Base-by-base conservation (phyloP, 2,113 vertebrate genomes). In the Cervus canadensis region DNA sequence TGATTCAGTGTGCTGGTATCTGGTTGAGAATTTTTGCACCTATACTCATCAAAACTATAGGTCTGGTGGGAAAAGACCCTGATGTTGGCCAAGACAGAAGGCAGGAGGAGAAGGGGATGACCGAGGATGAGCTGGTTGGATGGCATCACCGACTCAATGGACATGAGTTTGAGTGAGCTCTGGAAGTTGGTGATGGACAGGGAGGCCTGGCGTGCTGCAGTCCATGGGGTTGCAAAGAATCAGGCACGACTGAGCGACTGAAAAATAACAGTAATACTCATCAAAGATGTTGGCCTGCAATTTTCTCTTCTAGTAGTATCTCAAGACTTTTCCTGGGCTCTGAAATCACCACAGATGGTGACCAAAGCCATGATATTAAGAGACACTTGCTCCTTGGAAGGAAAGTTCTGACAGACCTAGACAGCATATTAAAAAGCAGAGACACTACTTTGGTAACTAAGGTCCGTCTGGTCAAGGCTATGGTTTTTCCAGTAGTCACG, bases 231-330 rank as follows among this genome's bases (percentile, higher is more conserved):
- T 0, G 4, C 17, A 36, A 6, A 71, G 19, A 71, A 19, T 40
- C 10, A 12, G n/a, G 23, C 10, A 6, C 0, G 0, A 71, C 19
- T 40, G 19, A 36, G 67, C 0, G 0, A 23, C n/a, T 12, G 2
- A 6, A 71, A 71, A 36, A 36, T 36, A 71, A 71, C 36, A 36
- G 36, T 17, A 64, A 33, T 64, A 3, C 26, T 64, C 71, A 45
- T 33, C 14, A 33, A 16, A 64, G 30, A 16, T 64, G 30, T 13
- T 7, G 60, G 30, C 60, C 30, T 16, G 6, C 56, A 23, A 57
- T 16, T 30, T 10, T 10, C 26, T 3, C 26, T 30, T 28, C 26
- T 17, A 43, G 4, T 15, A 30, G 26, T 3, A 48, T 11, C 76
- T 48, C 76, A 48, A 17, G 43, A 13, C 23, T 76, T 43, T 14